These are phyloP conservation scores for Strix uralensis DNA, from an alignment of 2,113 vertebrate species.

Conservation along the genomic window DNA sequence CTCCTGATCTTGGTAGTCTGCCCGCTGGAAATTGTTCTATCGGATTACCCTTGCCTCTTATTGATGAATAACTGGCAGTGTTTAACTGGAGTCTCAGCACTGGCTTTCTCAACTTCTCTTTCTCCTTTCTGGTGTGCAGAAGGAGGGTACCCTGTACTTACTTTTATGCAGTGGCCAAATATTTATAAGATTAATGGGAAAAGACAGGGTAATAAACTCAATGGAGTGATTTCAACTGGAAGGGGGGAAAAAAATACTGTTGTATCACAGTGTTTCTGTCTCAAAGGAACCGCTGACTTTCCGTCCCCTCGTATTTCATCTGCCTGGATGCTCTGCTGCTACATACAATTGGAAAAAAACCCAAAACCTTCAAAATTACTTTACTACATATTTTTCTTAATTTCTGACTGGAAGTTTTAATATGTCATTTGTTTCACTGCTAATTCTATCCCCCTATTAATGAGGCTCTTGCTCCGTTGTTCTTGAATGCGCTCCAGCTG, in stretches of 20 bases:
- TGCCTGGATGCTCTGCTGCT: not conserved
- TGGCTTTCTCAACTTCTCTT: not conserved
- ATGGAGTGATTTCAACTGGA: not conserved
- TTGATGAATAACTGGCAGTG: not conserved
- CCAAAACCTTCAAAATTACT: not conserved
- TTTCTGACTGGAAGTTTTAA: not conserved
- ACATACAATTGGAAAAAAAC: not conserved
- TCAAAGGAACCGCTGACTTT: not conserved
- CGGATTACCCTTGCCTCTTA: not conserved
- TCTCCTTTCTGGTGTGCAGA: not conserved
- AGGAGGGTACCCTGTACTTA: not conserved
- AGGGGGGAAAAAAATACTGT: fast-evolving
- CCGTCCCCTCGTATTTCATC: not conserved
- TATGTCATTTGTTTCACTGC: not conserved
- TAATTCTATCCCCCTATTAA: not conserved
- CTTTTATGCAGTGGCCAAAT: not conserved
- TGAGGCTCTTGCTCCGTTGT: not conserved
- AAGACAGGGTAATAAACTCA: not conserved
- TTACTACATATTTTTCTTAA: not conserved
- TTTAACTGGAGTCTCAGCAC: not conserved
- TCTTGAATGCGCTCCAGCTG: not conserved
- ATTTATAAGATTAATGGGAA: not conserved
- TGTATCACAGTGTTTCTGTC: not conserved
- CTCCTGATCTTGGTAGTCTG: not conserved
- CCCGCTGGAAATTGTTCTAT: slow-evolving; percentile 11